Evolutionary conservation across 2,797 vertebrate genomes (phyloP), one percentile per base, ranked within the genome.

Genomic region (Paratrypauchen microcephalus): DNA sequence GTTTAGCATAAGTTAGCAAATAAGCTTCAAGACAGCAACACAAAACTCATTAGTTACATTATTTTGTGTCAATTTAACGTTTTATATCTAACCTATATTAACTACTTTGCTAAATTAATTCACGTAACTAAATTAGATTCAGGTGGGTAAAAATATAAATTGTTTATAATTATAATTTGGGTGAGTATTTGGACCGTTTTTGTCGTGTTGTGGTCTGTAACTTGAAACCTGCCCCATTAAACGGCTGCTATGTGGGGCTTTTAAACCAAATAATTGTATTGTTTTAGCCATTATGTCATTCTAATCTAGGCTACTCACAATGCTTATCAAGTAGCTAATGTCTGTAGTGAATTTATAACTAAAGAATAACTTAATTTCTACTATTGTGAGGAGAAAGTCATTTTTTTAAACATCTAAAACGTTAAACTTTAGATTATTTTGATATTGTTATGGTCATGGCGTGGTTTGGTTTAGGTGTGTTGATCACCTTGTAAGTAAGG

Each of bases 1-100:
- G 16, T 56, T 60, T 80, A 77, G 77, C 75, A 24, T 4, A 3
- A 30, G 4, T 60, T 47, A 62, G 74, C 70, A n/a, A 60, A 60
- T 65, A 26, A 50, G 76, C 55, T 26, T 60, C 61, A 71, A 79
- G 59, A 6, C 36, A 73, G n/a, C 21, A 62, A 26, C 2, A 23
- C 23, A 59, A 26, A 0, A 6, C 16, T 21, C 8, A 3, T 2
- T 11, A 15, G 11, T n/a, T 6, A 13, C 60, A 19, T 62, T 18
- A 62, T 41, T 41, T 41, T 15, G 21, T 16, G 11, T 23, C 12
- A 21, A 0, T 45, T 23, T 45, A 6, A 41, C 15, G 0, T 16
- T 39, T 23, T 61, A 12, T 39, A 23, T 1, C 21, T 11, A 13
- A 55, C 21, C 52, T 23, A 2, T 13, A 12, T 23, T 55, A 5